A percentile compares a stretch with the other conserved stretches of the same genome.
Conservation (phyloP, 2,888 invertebrate genomes). For the Ernsta delagoae region DNA sequence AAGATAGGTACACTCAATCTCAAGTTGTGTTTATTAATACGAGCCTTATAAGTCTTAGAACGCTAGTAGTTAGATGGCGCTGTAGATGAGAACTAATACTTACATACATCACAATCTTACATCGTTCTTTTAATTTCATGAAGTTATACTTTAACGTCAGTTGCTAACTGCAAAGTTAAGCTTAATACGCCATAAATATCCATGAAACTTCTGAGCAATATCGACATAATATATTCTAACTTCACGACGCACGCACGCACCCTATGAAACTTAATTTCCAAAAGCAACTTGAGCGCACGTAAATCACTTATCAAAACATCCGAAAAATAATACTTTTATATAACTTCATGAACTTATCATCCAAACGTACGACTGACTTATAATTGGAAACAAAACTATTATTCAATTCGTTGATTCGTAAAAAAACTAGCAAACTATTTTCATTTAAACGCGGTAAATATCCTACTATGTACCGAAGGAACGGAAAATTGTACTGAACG, state of each 20-base stretch:
- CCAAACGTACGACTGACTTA: constrained; percentile 12
- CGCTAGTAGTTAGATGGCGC: constrained; percentile 4
- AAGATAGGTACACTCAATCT: background rate
- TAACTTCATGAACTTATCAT: constrained; percentile 7
- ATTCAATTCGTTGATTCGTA: too few species aligned
- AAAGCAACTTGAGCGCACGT: background rate
- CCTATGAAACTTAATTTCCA: background rate
- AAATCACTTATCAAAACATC: background rate
- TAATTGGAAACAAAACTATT: too few species aligned
- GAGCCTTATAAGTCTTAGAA: background rate
- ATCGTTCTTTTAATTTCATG: constrained; percentile 5
- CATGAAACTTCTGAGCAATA: background rate
- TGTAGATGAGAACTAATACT: background rate
- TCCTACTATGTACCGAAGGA: too few species aligned
- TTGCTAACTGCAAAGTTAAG: background rate
- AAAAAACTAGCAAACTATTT: too few species aligned
- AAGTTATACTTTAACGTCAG: background rate
- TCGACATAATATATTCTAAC: background rate
- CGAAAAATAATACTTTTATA: background rate
- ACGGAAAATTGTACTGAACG: too few species aligned
- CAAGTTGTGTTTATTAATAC: too few species aligned
- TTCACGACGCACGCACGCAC: constrained; percentile 1
- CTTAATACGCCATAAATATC: background rate
- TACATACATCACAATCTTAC: background rate
- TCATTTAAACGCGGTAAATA: too few species aligned